Conservation (phyloP, 2,888 invertebrate species). For the Pheosia tremula region DNA sequence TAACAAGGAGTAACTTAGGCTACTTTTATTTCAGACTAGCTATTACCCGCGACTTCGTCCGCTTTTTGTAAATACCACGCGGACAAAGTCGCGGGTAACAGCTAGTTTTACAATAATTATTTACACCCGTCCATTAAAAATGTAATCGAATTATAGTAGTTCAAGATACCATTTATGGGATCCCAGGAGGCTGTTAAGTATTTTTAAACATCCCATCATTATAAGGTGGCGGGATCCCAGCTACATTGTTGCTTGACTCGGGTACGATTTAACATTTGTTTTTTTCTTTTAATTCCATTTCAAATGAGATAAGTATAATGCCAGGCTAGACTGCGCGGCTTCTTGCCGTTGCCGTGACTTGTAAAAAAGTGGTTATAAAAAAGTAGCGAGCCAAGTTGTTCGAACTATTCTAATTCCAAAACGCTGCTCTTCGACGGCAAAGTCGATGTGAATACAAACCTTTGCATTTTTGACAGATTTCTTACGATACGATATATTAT, state of each 20-base stretch:
- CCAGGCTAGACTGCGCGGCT: slow-evolving; percentile 1
- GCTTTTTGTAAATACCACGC: too few species aligned
- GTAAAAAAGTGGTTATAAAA: neutral
- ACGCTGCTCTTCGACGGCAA: too few species aligned
- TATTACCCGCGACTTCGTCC: too few species aligned
- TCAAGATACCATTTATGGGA: slow-evolving; percentile 6
- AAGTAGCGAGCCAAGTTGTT: neutral
- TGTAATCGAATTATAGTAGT: slow-evolving; percentile 8
- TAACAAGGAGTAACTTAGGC: too few species aligned
- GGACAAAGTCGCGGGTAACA: too few species aligned
- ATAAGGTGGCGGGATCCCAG: neutral
- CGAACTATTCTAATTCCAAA: too few species aligned
- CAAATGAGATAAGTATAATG: slow-evolving; percentile 1
- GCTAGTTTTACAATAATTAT: too few species aligned
- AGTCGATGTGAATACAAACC: too few species aligned
- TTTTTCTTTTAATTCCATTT: slow-evolving; percentile 1
- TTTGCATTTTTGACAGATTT: too few species aligned
- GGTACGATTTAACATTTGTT: neutral
- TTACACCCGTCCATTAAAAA: too few species aligned
- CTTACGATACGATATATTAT: too few species aligned
- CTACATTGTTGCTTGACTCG: slow-evolving; percentile 4
- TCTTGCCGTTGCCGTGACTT: neutral
- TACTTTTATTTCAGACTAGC: too few species aligned
- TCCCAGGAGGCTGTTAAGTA: neutral
- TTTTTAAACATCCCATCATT: slow-evolving; percentile 3